A percentile compares a stretch with the other conserved stretches of the same genome.
Conservation (phyloP, 2,797 vertebrate species). For the Falco columbarius region DNA sequence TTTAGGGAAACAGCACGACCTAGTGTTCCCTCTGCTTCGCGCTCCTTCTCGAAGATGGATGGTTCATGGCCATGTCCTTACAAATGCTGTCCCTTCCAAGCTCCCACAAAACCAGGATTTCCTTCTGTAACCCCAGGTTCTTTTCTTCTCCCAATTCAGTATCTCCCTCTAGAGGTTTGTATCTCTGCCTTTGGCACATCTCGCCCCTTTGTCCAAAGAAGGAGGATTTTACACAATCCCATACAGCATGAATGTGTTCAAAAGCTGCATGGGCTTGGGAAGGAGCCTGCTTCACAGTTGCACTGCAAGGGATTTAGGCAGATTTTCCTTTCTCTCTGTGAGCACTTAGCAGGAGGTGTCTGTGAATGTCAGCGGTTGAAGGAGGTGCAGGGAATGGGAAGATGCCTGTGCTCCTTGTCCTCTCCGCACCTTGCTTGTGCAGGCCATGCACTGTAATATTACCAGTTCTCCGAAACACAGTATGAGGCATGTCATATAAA, state of each 20-base stretch:
- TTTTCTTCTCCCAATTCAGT: neutral
- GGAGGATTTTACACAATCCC: neutral
- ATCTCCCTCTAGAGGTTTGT: neutral
- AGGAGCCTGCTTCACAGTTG: neutral
- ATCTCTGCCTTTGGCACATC: neutral
- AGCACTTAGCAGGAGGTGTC: neutral
- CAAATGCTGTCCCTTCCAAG: neutral
- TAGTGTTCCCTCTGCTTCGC: conserved; percentile 54
- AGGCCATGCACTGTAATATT: neutral
- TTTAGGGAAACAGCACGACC: conserved; percentile 71
- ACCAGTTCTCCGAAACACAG: neutral
- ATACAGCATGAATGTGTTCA: neutral
- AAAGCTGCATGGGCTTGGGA: neutral
- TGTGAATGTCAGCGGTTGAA: accelerated
- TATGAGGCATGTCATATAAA: neutral
- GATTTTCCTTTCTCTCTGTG: neutral
- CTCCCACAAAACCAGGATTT: neutral
- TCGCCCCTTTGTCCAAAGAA: neutral
- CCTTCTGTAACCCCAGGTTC: neutral
- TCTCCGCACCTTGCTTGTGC: neutral
- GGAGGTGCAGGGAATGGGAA: neutral
- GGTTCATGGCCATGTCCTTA: neutral
- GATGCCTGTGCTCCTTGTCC: neutral
- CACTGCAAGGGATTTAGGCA: neutral
- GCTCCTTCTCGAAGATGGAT: accelerated